Conservation (phyloP, 1,140 invertebrate genomes). For the Ceratoteleas bidentatus region DNA sequence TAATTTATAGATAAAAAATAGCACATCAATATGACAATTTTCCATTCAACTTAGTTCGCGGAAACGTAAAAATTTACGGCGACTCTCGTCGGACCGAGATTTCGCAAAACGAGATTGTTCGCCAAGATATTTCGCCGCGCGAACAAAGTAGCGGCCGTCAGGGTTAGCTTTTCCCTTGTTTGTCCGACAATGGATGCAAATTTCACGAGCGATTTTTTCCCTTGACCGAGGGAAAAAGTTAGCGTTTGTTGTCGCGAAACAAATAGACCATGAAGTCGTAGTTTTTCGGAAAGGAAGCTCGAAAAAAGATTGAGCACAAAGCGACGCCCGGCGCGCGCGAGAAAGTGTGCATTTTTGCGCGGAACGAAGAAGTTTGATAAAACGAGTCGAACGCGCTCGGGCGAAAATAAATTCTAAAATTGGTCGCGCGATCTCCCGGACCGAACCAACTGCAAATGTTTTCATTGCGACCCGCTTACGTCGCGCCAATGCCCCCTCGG, state of each 20-base stretch:
- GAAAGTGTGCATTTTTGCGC: slow-evolving; percentile 41
- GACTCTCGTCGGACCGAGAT: too few relatives aligned
- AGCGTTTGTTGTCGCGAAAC: slow-evolving; percentile 38
- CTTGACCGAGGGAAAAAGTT: slow-evolving; percentile 22
- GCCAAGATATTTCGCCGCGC: too few relatives aligned
- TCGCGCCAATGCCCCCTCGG: background rate
- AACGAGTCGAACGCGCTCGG: slow-evolving; percentile 3
- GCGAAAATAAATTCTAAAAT: slow-evolving; percentile 38
- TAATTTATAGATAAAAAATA: too few relatives aligned
- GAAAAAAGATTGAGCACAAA: slow-evolving; percentile 42
- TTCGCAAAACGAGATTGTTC: too few relatives aligned
- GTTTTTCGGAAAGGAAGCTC: slow-evolving; percentile 44
- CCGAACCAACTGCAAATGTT: slow-evolving; percentile 25
- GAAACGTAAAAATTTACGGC: too few relatives aligned
- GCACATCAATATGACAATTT: too few relatives aligned
- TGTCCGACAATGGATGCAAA: slow-evolving; percentile 15
- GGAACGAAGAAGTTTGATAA: slow-evolving; percentile 42
- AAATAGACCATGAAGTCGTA: slow-evolving; percentile 49
- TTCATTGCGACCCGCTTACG: slow-evolving; percentile 6
- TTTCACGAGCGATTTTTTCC: slow-evolving; percentile 26
- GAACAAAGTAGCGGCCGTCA: too few relatives aligned
- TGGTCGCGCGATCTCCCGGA: slow-evolving; percentile 13
- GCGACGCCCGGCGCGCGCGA: slow-evolving; percentile 13
- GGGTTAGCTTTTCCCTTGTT: background rate
- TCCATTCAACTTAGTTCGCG: too few relatives aligned